Conservation (phyloP, 2,113 vertebrate genomes). For the Bothrops jararaca region DNA sequence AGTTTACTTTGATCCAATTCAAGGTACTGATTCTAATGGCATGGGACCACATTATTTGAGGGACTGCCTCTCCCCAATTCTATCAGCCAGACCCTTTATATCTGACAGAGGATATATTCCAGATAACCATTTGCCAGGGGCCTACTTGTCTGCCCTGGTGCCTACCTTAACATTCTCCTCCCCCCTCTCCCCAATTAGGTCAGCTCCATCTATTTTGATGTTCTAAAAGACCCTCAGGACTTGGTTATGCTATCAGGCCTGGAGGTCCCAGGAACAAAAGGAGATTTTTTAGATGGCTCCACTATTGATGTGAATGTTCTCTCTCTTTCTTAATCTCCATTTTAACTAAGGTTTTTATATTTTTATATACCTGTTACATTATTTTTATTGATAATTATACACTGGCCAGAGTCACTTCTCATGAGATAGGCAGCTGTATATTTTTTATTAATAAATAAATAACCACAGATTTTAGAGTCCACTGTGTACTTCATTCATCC, state of each 20-base stretch:
- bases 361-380: neutral
- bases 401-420: neutral
- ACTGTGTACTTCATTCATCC: neutral
- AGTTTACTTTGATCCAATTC: too few relatives aligned
- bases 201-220: neutral
- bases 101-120: too few relatives aligned
- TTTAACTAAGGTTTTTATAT: neutral
- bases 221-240: neutral
- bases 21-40: too few relatives aligned
- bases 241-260: neutral
- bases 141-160: neutral
- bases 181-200: neutral
- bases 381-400: neutral
- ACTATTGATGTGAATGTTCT: neutral
- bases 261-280: neutral
- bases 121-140: too few relatives aligned
- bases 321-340: neutral
- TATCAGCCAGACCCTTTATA: too few relatives aligned
- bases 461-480: neutral
- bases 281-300: neutral
- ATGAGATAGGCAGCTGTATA: neutral
- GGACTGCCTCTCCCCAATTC: too few relatives aligned
- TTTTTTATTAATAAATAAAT: neutral
- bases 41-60: too few relatives aligned
- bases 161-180: too few relatives aligned